Conservation (phyloP, 2,113 vertebrate genomes). For the Gnathonemus longibarbis region DNA sequence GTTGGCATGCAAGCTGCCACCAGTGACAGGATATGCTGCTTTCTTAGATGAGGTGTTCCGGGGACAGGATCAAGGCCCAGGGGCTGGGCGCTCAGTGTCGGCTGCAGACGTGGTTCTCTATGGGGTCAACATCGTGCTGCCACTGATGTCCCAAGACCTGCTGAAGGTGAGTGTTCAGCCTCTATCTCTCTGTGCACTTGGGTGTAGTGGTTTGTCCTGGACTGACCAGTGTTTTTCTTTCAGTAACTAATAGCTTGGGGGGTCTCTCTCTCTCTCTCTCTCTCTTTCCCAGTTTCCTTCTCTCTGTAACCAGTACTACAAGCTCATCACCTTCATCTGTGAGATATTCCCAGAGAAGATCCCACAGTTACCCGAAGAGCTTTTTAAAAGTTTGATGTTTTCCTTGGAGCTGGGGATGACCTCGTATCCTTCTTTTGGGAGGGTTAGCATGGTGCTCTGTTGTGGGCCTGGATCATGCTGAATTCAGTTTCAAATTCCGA, state of each 20-base stretch:
- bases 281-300: conserved; percentile 83
- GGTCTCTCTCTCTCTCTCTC: not conserved
- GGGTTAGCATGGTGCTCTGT: not conserved
- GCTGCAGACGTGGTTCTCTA: conserved; percentile 96
- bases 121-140: conserved; percentile 92
- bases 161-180: conserved; percentile 71
- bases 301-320: conserved; percentile 98
- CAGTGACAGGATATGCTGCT: conserved; percentile 3
- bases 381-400: conserved; percentile 98
- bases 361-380: conserved; percentile 92
- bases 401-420: conserved; percentile 97
- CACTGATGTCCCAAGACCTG: conserved; percentile 96
- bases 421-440: conserved; percentile 80
- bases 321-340: conserved; percentile 99
- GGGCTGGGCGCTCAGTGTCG: conserved; percentile 77
- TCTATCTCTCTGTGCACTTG: not conserved
- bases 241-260: not conserved
- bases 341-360: conserved; percentile 99
- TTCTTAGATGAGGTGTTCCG: conserved; percentile 85
- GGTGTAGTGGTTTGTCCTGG: not conserved
- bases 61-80: conserved; percentile 84
- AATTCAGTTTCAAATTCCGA: not conserved
- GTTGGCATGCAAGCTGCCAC: not conserved
- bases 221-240: not conserved
- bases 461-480: not conserved